phyloP scores from a whole-genome alignment of 2,888 invertebrate genomes.

The Unio pictorum region DNA sequence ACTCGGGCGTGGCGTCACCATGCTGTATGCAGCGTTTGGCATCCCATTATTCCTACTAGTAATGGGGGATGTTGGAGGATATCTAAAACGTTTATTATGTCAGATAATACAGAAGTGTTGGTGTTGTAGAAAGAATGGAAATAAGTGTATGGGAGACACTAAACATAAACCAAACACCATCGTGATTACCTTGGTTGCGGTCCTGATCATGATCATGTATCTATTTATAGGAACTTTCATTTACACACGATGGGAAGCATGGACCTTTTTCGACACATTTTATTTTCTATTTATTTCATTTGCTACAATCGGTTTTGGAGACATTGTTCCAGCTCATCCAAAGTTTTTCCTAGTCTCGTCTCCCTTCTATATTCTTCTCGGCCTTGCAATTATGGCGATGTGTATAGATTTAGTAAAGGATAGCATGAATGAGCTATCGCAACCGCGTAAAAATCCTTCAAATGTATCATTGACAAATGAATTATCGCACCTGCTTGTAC shows the following conservation, averaged over 20 bases:
- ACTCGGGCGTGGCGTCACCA: constrained; percentile 88
- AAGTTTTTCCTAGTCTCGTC: constrained; percentile 92
- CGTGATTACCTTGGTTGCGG: constrained; percentile 89
- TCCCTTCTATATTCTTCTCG: constrained; percentile 88
- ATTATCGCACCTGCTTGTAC: no score
- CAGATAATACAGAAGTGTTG: not conserved
- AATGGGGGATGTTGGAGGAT: constrained; percentile 93
- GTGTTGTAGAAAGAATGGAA: constrained; percentile 6
- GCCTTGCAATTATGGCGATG: constrained; percentile 95
- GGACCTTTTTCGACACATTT: constrained; percentile 94
- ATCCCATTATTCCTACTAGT: constrained; percentile 96
- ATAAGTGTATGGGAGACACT: not conserved
- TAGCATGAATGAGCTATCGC: no score
- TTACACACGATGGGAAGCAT: constrained; percentile 77
- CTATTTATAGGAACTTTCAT: constrained; percentile 88
- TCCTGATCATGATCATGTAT: constrained; percentile 85
- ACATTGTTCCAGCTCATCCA: constrained; percentile 89
- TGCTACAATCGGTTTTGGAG: constrained; percentile 87
- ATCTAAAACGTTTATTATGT: constrained; percentile 74
- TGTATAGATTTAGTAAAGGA: constrained; percentile 89
- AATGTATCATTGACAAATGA: no score
- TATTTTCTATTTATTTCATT: constrained; percentile 86
- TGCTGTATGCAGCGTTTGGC: constrained; percentile 93
- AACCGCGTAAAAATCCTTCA: no score
- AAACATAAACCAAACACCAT: constrained; percentile 80